phyloP scores from a whole-genome alignment of 2,888 invertebrate genomes.

The Hoplodrina blanda region DNA sequence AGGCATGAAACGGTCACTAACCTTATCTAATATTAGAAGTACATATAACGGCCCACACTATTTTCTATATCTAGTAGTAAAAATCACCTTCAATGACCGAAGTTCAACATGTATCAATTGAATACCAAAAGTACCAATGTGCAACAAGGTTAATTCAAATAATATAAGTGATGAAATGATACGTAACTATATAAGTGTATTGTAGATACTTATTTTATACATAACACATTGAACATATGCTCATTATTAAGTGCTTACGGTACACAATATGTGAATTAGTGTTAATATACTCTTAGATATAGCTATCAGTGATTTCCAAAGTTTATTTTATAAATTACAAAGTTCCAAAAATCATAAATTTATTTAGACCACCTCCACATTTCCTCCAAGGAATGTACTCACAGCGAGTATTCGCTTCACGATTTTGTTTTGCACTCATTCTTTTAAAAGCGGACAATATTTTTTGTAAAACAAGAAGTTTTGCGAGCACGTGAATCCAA shows the following conservation, averaged over 20 bases:
- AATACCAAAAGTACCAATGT: conserved; percentile 16
- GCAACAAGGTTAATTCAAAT: conserved; percentile 39
- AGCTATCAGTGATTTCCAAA: not conserved
- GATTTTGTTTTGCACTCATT: too few relatives aligned
- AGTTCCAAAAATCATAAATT: too few relatives aligned
- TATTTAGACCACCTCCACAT: too few relatives aligned
- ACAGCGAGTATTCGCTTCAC: too few relatives aligned
- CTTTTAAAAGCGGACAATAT: too few relatives aligned
- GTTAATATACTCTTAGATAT: too few relatives aligned
- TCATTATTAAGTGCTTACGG: not conserved
- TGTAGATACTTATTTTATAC: not conserved
- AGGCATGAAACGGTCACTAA: conserved; percentile 20
- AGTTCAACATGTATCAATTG: conserved; percentile 7
- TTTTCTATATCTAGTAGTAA: not conserved
- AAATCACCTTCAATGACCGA: conserved; percentile 39
- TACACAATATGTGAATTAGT: too few relatives aligned
- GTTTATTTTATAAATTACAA: not conserved
- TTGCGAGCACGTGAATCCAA: too few relatives aligned
- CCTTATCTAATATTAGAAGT: conserved; percentile 16
- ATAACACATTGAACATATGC: conserved; percentile 12
- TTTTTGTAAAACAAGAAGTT: too few relatives aligned
- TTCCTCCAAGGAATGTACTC: too few relatives aligned
- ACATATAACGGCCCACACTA: not conserved
- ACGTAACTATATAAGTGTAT: conserved; percentile 19
- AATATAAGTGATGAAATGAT: too few relatives aligned